phyloP scores from a whole-genome alignment of 2,113 vertebrate genomes.

The Corydoras maculifer region DNA sequence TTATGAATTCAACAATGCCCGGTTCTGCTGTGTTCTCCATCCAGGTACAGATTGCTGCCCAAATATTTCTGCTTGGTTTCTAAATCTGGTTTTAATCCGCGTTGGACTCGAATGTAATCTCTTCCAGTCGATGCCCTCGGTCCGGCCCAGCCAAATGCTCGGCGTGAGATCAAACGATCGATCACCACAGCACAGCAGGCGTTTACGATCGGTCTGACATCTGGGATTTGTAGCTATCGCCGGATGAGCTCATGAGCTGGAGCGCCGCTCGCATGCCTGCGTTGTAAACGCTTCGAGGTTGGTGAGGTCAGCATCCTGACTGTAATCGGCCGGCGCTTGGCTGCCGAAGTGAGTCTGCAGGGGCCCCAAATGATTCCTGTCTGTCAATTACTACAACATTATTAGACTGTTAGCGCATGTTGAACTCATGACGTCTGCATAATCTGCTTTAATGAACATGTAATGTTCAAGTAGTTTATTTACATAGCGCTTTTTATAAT shows the following conservation, averaged over 20 bases:
- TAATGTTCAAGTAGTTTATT: constrained; percentile 1
- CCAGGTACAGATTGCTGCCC: too few relatives aligned
- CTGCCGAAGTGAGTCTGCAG: background rate
- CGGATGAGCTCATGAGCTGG: background rate
- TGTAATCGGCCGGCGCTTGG: background rate
- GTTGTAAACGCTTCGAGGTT: constrained; percentile 1
- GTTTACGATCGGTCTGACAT: background rate
- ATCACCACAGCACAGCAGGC: background rate
- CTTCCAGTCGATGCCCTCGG: too few relatives aligned
- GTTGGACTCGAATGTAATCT: too few relatives aligned
- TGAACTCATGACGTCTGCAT: background rate
- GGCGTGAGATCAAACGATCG: background rate
- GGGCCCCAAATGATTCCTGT: background rate
- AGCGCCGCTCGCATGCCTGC: background rate
- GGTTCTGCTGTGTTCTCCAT: too few relatives aligned
- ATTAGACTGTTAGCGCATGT: too few relatives aligned
- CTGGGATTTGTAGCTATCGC: background rate
- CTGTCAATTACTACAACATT: too few relatives aligned
- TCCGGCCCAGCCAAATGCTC: background rate
- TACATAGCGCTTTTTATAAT: too few relatives aligned
- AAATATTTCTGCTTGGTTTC: background rate
- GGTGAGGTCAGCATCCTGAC: background rate
- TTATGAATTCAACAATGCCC: too few relatives aligned
- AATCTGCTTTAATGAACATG: constrained; percentile 42
- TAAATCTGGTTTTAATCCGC: constrained; percentile 14